phyloP scores from a whole-genome alignment of 1,140 invertebrate species.

The Meloidogyne floridensis region DNA sequence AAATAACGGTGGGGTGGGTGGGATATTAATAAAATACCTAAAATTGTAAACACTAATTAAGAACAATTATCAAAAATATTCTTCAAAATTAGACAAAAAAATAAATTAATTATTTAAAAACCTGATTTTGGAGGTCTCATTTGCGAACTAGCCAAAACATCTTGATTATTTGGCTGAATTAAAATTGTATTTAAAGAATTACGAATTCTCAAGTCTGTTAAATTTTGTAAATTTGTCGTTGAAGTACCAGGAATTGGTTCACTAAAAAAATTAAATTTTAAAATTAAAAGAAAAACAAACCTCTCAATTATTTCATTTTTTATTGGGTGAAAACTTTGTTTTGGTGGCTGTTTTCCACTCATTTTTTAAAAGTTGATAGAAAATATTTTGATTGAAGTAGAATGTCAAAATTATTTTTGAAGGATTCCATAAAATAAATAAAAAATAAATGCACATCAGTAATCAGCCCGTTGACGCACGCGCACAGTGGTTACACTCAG shows the following conservation, averaged over 20 bases:
- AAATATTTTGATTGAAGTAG: too few species aligned
- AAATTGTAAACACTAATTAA: too few species aligned
- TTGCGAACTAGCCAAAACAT: not conserved
- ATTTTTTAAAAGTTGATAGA: not conserved
- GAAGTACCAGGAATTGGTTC: not conserved
- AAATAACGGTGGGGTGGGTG: too few species aligned
- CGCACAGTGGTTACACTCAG: too few species aligned
- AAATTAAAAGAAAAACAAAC: not conserved
- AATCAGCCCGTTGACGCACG: too few species aligned
- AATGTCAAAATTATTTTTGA: too few species aligned
- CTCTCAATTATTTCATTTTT: not conserved
- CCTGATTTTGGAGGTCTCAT: not conserved
- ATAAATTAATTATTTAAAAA: not conserved
- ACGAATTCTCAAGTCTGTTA: not conserved
- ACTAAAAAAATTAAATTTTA: not conserved
- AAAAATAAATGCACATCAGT: too few species aligned
- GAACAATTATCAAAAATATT: too few species aligned
- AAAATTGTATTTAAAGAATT: not conserved
- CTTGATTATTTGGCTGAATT: not conserved
- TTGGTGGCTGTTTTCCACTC: not conserved
- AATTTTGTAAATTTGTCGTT: not conserved
- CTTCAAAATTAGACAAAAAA: not conserved
- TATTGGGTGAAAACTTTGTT: not conserved
- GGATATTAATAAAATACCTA: too few species aligned
- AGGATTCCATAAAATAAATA: too few species aligned